A percentile compares a stretch with the other conserved stretches of the same genome.
phyloP scores from a whole-genome alignment of 2,113 vertebrate species.

The Paracanthobrama guichenoti region DNA sequence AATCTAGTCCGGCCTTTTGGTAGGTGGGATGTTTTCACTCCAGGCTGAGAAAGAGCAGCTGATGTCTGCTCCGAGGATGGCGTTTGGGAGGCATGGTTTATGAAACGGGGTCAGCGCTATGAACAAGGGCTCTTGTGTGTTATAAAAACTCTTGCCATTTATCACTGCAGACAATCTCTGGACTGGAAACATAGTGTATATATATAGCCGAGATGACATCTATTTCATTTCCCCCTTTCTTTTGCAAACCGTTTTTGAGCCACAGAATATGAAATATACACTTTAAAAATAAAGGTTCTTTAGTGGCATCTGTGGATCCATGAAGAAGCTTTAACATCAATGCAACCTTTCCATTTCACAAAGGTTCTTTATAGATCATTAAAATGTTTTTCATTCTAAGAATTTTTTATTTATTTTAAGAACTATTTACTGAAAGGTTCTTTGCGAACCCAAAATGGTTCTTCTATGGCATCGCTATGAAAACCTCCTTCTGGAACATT shows the following conservation, averaged over 20 bases:
- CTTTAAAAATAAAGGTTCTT: not conserved
- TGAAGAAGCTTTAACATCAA: not conserved
- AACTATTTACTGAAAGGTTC: not conserved
- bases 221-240: not conserved
- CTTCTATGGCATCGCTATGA: not conserved
- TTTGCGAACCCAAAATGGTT: not conserved
- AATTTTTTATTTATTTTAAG: not conserved
- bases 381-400: not conserved
- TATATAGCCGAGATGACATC: not conserved
- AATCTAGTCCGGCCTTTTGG: conserved; percentile 19
- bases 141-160: conserved; percentile 23
- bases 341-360: not conserved
- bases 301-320: not conserved
- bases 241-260: not conserved
- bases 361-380: not conserved
- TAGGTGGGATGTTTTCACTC: conserved; percentile 51
- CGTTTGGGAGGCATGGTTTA: conserved; percentile 11
- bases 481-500: not conserved
- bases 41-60: conserved; percentile 55
- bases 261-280: not conserved
- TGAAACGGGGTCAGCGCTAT: conserved; percentile 45
- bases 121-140: conserved; percentile 54
- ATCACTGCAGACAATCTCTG: conserved; percentile 28
- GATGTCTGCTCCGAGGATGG: conserved; percentile 33
- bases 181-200: not conserved